phyloP scores from a whole-genome alignment of 2,113 vertebrate species.

The Crotalus tigris region DNA sequence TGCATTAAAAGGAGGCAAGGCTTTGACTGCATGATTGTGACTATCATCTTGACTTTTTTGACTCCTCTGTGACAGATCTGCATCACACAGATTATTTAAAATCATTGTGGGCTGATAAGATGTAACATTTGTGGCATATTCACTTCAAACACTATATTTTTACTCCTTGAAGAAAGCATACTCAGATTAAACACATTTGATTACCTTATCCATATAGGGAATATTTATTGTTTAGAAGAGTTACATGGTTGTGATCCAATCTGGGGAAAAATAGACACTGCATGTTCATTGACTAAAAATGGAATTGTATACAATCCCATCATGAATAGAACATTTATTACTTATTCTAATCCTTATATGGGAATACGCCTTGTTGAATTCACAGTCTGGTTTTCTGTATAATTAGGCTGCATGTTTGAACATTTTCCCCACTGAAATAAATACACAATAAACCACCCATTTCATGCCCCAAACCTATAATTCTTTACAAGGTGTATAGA shows the following conservation, averaged over 20 bases:
- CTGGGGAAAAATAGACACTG: not conserved
- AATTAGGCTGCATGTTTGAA: not conserved
- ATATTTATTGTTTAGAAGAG: not conserved
- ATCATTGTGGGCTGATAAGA: not conserved
- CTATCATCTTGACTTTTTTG: not conserved
- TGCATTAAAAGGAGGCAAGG: not conserved
- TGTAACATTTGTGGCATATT: not conserved
- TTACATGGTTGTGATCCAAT: not conserved
- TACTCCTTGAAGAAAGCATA: not conserved
- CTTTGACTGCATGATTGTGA: not conserved
- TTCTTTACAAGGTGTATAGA: not conserved
- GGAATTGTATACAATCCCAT: not conserved
- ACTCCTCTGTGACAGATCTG: not conserved
- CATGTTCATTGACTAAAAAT: not conserved
- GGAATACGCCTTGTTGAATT: not conserved
- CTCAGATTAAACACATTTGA: not conserved
- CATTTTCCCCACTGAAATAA: not conserved
- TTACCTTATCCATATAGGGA: not conserved
- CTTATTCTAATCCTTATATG: not conserved
- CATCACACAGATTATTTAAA: not conserved
- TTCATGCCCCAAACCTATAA: not conserved
- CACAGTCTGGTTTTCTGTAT: not conserved
- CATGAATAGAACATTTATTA: not conserved
- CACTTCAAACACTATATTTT: not conserved
- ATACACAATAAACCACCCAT: not conserved